phyloP scores from a whole-genome alignment of 2,797 vertebrate genomes.

The Pantherophis alleghaniensis region DNA sequence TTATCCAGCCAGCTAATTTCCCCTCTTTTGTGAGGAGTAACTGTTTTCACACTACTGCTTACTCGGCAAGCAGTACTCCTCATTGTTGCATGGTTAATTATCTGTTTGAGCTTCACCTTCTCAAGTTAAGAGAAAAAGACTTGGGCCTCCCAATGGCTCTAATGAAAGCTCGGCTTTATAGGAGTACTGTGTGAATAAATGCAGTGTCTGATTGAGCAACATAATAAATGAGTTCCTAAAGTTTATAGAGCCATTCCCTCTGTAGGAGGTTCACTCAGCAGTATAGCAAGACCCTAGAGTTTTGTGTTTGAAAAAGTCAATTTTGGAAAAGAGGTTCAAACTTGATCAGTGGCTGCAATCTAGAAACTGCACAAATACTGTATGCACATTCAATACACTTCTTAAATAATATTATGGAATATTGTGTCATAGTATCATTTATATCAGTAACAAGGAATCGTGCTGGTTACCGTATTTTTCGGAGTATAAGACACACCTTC shows the following conservation, averaged over 20 bases:
- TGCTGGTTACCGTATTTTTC: neutral
- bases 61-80: constrained; percentile 73
- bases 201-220: constrained; percentile 66
- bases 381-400: neutral
- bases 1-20: constrained; percentile 79
- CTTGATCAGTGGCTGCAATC: constrained; percentile 1
- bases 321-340: constrained; percentile 15
- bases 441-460: neutral
- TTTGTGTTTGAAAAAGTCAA: neutral
- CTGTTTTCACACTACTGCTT: constrained; percentile 80
- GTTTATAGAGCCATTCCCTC: constrained; percentile 68
- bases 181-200: constrained; percentile 71
- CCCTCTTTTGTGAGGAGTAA: constrained; percentile 79
- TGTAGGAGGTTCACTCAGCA: constrained; percentile 63
- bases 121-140: constrained; percentile 46
- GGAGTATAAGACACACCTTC: no score
- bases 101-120: constrained; percentile 78
- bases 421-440: neutral
- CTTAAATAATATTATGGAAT: neutral
- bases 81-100: constrained; percentile 81
- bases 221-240: constrained; percentile 74
- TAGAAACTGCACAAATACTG: neutral
- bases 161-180: constrained; percentile 71
- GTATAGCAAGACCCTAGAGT: constrained; percentile 47
- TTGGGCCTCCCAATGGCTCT: constrained; percentile 63